phyloP scores from a whole-genome alignment of 2,113 vertebrate genomes.

The Semnornis frantzii region DNA sequence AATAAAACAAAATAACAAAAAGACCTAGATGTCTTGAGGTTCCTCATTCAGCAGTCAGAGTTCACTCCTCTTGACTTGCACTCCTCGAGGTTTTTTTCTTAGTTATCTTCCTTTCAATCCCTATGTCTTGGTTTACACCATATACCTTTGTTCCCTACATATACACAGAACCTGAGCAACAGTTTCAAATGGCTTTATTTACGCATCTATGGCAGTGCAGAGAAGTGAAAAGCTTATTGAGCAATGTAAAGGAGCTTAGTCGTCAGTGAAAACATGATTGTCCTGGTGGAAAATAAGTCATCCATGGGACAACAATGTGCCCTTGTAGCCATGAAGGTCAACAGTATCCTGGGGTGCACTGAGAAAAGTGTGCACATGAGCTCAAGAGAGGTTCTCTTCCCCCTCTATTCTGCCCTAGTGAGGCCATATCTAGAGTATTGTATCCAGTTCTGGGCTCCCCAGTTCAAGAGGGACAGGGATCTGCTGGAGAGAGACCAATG shows the following conservation, averaged over 20 bases:
- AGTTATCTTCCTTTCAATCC: background rate
- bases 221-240: background rate
- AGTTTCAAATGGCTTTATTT: background rate
- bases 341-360: too few species aligned
- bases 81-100: background rate
- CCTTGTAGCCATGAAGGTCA: too few species aligned
- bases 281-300: too few species aligned
- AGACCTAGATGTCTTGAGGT: background rate
- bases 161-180: background rate
- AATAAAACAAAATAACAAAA: background rate
- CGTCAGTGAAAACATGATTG: background rate
- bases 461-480: too few species aligned
- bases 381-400: too few species aligned
- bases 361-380: too few species aligned
- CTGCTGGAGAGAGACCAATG: too few species aligned
- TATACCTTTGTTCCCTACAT: background rate
- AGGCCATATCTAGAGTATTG: too few species aligned
- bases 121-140: background rate
- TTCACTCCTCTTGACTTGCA: background rate
- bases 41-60: background rate
- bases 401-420: too few species aligned
- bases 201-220: background rate
- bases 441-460: too few species aligned
- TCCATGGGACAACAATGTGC: too few species aligned
- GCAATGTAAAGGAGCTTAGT: background rate